Evolutionary conservation across 2,113 vertebrate species (phyloP), one percentile per base, ranked within the genome.

Genomic region (Ceuthmochares aereus): DNA sequence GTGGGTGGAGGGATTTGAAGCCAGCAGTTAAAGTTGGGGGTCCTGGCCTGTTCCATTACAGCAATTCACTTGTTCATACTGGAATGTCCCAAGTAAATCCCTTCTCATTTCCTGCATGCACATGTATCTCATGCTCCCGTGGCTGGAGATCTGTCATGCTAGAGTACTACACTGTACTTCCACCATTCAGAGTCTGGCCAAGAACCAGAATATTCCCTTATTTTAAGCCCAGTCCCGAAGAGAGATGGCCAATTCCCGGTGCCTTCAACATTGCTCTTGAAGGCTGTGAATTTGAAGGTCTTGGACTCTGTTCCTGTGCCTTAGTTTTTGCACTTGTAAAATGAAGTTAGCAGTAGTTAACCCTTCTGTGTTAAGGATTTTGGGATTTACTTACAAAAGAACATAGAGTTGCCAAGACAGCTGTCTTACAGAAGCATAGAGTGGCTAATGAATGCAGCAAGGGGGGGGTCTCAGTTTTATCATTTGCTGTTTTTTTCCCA

Each of bases 1-100:
- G 21, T 84, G 54, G 62, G 49, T 93, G 58, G 83, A 89, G 64
- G 69, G 86, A 93, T 97, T 96, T 90, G 92, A 92, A 93, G 54
- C 37, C 0, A 2, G 52, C 82, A 86, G 54, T 88, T 75, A 85
- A 93, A 84, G 73, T 23, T 5, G 25, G 26, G 52, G 64, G 64
- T 93, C 90, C 73, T 94, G 92, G 93, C 92, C 93, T 75, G 47
- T 84, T 95, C 77, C 73, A 43, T 91, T 92, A 73, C 0, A 0
- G 34, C 8, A 4, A 87, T 94, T 95, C 20, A 8, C 73, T 92
- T 86, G 56, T 52, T 94, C 4, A 0, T 49, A 29, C 54, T 82
- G 66, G 79, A 92, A 72, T 90, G 76, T 87, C 66, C 73, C 0
- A 0, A 84, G 54, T 86, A 96, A 95, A 96, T 92, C 76, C 56